These are phyloP conservation scores for Aproaerema taeniolella DNA, from an alignment of 2,888 invertebrate genomes.

Conservation along the genomic window DNA sequence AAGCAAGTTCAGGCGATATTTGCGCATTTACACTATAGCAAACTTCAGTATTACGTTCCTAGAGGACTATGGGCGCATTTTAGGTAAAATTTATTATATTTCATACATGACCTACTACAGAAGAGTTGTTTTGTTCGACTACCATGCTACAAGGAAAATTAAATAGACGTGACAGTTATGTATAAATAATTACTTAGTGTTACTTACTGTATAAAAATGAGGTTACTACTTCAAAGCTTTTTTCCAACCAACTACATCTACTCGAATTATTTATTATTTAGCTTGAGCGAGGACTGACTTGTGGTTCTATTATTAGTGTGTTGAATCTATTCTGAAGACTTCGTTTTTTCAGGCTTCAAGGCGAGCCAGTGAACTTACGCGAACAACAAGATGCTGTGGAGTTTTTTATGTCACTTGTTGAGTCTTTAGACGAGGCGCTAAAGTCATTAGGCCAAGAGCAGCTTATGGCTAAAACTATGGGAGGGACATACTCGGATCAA, in stretches of 20 bases:
- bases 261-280: too few relatives aligned
- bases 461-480: slow-evolving; percentile 94
- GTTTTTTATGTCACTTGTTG: slow-evolving; percentile 98
- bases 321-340: background rate
- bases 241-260: too few relatives aligned
- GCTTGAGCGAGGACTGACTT: too few relatives aligned
- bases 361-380: slow-evolving; percentile 96
- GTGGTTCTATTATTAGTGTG: too few relatives aligned
- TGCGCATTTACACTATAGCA: slow-evolving; percentile 96
- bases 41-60: slow-evolving; percentile 98
- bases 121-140: too few relatives aligned
- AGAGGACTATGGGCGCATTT: slow-evolving; percentile 98
- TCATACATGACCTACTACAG: too few relatives aligned
- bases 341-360: slow-evolving; percentile 84
- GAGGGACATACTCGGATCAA: slow-evolving; percentile 98
- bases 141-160: too few relatives aligned
- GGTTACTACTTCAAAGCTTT: too few relatives aligned
- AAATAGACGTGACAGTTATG: too few relatives aligned
- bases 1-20: slow-evolving; percentile 99
- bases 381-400: slow-evolving; percentile 99
- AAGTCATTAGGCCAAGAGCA: slow-evolving; percentile 94
- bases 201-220: too few relatives aligned
- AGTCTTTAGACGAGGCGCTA: slow-evolving; percentile 96
- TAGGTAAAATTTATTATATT: slow-evolving; percentile 76
- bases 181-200: too few relatives aligned